Evolutionary conservation across 2,113 vertebrate species (phyloP).

Genomic region (Stomatorhinus ivindoensis): DNA sequence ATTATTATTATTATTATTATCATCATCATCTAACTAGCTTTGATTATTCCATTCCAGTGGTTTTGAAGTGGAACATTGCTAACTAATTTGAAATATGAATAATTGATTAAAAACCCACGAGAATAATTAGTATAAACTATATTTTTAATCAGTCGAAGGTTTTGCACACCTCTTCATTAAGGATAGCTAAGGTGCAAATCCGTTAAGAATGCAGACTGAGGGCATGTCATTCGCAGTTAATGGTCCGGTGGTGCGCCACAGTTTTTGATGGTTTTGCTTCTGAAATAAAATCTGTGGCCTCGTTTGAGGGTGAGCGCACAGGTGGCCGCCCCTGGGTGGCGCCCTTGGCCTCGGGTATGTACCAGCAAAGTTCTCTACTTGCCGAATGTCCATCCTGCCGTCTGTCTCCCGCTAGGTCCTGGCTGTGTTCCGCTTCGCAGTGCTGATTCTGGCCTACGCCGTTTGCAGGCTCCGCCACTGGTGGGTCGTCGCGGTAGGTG

Average conservation of each 20-base stretch:
- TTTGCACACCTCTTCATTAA: not conserved
- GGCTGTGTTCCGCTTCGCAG: conserved; percentile 84
- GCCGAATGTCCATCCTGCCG: conserved; percentile 36
- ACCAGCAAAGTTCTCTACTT: conserved; percentile 36
- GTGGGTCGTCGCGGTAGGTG: conserved; percentile 92
- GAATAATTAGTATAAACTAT: not conserved
- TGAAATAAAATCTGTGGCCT: not conserved
- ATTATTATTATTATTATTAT: too few species aligned
- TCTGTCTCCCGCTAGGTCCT: conserved; percentile 65
- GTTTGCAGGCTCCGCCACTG: conserved; percentile 85
- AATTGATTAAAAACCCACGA: not conserved
- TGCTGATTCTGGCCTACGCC: conserved; percentile 87
- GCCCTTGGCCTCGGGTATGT: not conserved
- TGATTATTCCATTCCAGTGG: not conserved
- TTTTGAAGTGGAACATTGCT: not conserved
- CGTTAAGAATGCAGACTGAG: not conserved
- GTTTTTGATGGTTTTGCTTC: not conserved
- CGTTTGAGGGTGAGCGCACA: not conserved
- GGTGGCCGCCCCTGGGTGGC: not conserved
- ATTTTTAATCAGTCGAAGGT: not conserved
- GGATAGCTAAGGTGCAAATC: not conserved
- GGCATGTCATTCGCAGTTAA: not conserved
- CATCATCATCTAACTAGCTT: not conserved
- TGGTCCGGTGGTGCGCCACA: not conserved
- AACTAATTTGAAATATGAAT: not conserved